Conservation (phyloP, 2,888 invertebrate species). For the Epirrhoe tristata region DNA sequence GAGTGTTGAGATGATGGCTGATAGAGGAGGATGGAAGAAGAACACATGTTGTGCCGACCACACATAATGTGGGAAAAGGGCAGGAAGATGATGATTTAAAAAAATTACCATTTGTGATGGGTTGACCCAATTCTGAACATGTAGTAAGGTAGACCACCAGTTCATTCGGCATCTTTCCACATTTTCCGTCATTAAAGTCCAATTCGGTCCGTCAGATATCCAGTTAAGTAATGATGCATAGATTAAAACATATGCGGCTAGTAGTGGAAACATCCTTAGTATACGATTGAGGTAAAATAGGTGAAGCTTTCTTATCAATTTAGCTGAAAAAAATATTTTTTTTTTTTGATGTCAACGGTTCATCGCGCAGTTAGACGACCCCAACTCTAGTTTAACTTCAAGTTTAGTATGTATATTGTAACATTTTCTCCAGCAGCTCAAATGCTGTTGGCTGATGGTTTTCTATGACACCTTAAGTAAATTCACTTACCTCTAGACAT, state of each 20-base stretch:
- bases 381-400: too few species aligned
- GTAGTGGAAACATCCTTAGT: constrained; percentile 66
- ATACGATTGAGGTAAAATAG: constrained; percentile 70
- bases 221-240: constrained; percentile 63
- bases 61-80: too few species aligned
- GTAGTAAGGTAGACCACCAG: constrained; percentile 70
- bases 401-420: too few species aligned
- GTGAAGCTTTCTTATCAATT: constrained; percentile 63
- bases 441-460: neutral
- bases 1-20: too few species aligned
- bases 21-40: too few species aligned
- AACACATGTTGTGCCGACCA: too few species aligned
- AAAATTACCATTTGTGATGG: constrained; percentile 49
- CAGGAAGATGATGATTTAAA: too few species aligned
- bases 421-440: too few species aligned
- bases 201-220: constrained; percentile 65
- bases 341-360: too few species aligned
- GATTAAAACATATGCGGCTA: constrained; percentile 61
- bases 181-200: constrained; percentile 45
- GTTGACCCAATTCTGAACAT: constrained; percentile 66
- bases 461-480: neutral
- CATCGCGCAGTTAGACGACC: too few species aligned
- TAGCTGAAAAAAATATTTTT: constrained; percentile 53
- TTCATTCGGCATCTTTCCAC: constrained; percentile 58
- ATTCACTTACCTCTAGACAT: constrained; percentile 37